phyloP scores from a whole-genome alignment of 2,888 invertebrate species.

The Cantharis lateralis region DNA sequence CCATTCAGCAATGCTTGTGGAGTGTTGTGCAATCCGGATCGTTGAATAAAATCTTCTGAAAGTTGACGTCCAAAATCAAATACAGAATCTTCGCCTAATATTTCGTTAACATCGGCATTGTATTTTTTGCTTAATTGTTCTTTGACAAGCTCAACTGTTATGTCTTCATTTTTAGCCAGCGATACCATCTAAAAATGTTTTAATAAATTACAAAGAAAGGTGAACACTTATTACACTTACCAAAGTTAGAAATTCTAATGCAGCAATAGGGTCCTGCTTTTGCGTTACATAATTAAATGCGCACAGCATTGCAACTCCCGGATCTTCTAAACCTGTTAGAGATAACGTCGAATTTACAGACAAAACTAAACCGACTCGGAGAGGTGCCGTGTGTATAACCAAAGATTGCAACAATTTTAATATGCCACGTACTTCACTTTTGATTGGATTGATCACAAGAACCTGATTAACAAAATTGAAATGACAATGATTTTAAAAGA shows the following conservation, averaged over 20 bases:
- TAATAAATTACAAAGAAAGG: background rate
- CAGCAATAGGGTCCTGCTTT: slow-evolving; percentile 74
- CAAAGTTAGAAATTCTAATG: slow-evolving; percentile 84
- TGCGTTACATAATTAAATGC: slow-evolving; percentile 90
- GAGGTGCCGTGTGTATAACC: slow-evolving; percentile 87
- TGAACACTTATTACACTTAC: slow-evolving; percentile 56
- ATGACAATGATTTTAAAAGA: background rate
- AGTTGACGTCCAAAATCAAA: slow-evolving; percentile 88
- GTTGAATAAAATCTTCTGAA: slow-evolving; percentile 76
- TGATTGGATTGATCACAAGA: slow-evolving; percentile 84
- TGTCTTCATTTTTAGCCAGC: slow-evolving; percentile 56
- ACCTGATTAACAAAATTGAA: slow-evolving; percentile 61
- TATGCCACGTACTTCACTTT: slow-evolving; percentile 69
- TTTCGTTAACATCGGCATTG: slow-evolving; percentile 63
- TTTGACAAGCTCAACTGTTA: slow-evolving; percentile 72
- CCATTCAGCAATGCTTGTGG: slow-evolving; percentile 93
- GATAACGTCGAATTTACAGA: slow-evolving; percentile 64
- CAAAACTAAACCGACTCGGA: slow-evolving; percentile 87
- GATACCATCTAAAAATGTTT: slow-evolving; percentile 59
- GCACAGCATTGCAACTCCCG: slow-evolving; percentile 82
- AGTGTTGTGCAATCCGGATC: slow-evolving; percentile 72
- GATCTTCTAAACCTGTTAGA: slow-evolving; percentile 65
- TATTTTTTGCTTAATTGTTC: slow-evolving; percentile 68
- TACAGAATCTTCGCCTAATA: slow-evolving; percentile 86
- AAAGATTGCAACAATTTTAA: slow-evolving; percentile 90